A percentile compares a stretch with the other conserved stretches of the same genome.
These are phyloP conservation scores for Brenthis daphne DNA, from an alignment of 2,888 invertebrate genomes.

Conservation along the genomic window DNA sequence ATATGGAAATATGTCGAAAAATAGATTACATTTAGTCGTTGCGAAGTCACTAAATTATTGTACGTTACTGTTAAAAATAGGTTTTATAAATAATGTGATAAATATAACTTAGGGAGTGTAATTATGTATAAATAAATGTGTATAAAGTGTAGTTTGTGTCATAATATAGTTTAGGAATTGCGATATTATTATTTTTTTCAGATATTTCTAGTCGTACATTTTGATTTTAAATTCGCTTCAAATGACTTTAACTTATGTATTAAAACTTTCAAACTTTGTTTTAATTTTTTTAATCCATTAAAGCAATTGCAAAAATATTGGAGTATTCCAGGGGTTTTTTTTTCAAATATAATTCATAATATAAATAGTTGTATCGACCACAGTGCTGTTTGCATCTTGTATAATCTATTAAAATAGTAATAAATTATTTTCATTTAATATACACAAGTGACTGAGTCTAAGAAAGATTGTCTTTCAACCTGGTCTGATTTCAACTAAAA, in stretches of 20 bases:
- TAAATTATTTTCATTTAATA: too few species aligned
- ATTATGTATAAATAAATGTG: conserved; percentile 52
- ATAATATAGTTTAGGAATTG: conserved; percentile 49
- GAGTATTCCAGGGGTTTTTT: too few species aligned
- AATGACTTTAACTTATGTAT: background rate
- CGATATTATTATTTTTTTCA: conserved; percentile 27
- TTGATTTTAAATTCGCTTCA: conserved; percentile 16
- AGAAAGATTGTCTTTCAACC: too few species aligned
- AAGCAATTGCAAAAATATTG: too few species aligned
- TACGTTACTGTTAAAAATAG: conserved; percentile 59
- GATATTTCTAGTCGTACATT: conserved; percentile 38
- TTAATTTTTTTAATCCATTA: background rate
- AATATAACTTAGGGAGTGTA: conserved; percentile 62
- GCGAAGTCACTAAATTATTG: conserved; percentile 74
- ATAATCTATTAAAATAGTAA: too few species aligned
- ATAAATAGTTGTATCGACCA: too few species aligned
- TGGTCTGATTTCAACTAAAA: too few species aligned
- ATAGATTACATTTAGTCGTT: conserved; percentile 47
- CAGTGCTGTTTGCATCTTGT: too few species aligned
- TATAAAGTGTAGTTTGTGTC: conserved; percentile 64
- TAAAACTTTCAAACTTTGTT: background rate
- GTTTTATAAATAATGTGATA: conserved; percentile 69
- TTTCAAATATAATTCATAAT: too few species aligned
- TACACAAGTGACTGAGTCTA: too few species aligned
- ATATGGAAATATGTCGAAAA: conserved; percentile 35